A percentile compares a stretch with the other conserved stretches of the same genome.
These are phyloP conservation scores for Drosophila nasuta DNA, from an alignment of 1,140 invertebrate genomes.

Conservation along the genomic window DNA sequence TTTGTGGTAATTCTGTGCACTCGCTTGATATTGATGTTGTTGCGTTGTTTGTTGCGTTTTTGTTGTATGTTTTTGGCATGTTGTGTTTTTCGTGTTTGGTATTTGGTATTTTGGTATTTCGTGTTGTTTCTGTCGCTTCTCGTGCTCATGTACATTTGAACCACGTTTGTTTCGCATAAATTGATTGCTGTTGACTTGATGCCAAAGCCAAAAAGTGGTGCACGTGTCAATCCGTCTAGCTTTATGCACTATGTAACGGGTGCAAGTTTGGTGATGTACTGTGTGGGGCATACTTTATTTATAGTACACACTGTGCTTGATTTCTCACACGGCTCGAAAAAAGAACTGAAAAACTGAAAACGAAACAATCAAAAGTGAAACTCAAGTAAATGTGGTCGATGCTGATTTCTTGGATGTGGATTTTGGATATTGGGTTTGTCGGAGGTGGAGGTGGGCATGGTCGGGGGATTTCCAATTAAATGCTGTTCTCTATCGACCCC, in stretches of 20 bases:
- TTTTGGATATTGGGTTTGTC: conserved; percentile 8
- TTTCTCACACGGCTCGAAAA: conserved; percentile 16
- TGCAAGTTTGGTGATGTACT: conserved; percentile 30
- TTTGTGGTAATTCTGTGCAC: too few species aligned
- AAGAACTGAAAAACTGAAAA: neutral
- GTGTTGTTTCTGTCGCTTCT: conserved; percentile 36
- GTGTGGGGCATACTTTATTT: conserved; percentile 4
- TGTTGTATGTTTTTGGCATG: conserved; percentile 33
- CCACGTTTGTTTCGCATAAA: conserved; percentile 72
- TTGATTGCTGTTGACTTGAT: conserved; percentile 63
- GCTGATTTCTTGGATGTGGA: conserved; percentile 4
- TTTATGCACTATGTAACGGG: conserved; percentile 38
- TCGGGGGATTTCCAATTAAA: conserved; percentile 18
- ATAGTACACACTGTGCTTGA: conserved; percentile 2
- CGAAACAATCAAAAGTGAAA: neutral
- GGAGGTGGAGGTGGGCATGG: conserved; percentile 3
- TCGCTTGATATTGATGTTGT: conserved; percentile 30
- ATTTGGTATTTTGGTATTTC: conserved; percentile 34
- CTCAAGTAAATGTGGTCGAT: conserved; percentile 11
- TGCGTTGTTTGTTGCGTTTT: conserved; percentile 22
- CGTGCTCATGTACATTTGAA: conserved; percentile 50
- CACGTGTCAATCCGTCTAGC: conserved; percentile 52
- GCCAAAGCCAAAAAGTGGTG: conserved; percentile 68
- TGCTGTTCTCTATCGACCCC: conserved; percentile 35
- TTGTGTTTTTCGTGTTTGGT: conserved; percentile 25